Base-by-base conservation (phyloP, 2,888 invertebrate genomes). In the Lasius platythorax region DNA sequence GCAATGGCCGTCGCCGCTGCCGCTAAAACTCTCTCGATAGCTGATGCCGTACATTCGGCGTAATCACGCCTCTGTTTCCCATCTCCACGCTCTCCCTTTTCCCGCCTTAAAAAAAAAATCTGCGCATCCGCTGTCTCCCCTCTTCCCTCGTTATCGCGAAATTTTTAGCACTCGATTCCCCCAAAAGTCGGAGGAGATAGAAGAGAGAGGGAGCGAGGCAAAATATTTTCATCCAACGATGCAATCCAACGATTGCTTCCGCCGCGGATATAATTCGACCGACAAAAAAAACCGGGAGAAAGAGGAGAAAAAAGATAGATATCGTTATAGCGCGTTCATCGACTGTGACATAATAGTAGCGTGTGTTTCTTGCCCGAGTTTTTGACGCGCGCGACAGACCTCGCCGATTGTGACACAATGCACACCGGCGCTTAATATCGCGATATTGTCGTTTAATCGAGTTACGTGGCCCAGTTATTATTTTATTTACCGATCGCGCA, bases 31-130 rank as follows among this genome's bases (percentile, higher is more conserved):
- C 67, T 30, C 73, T 68, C 79, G 87, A 67, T 81, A 78, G 90
- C 85, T 82, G 85, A 85, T 87, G 83, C 74, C 82, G 87, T 46
- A 81, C 84, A 74, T 78, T 84, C 84, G 81, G 66, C 81, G 83
- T 85, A 88, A 86, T 87, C 87, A 85, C 56, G 85, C 28, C 50
- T 43, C 63, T 37, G 78, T 56, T 64, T 73, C 61, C 84, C 73
- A 15, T 78, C 82, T 64, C 28, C 46, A 61, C 12, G 46, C 18
- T 2, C 12, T 4, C 46, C n/a, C 73, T 33, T 6, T 67, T 66
- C 28, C 82, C 37, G 5, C 5, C 78, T 66, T 50, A 82, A 76
- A 56, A 56, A n/a, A 63, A 76, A 37, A 37, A 40, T 3, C 9
- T 5, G 9, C 53, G 11, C 23, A 75, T 63, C 53, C 53, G 64